Base-by-base conservation (phyloP, 1,140 invertebrate species). In the Cotesia vestalis region DNA sequence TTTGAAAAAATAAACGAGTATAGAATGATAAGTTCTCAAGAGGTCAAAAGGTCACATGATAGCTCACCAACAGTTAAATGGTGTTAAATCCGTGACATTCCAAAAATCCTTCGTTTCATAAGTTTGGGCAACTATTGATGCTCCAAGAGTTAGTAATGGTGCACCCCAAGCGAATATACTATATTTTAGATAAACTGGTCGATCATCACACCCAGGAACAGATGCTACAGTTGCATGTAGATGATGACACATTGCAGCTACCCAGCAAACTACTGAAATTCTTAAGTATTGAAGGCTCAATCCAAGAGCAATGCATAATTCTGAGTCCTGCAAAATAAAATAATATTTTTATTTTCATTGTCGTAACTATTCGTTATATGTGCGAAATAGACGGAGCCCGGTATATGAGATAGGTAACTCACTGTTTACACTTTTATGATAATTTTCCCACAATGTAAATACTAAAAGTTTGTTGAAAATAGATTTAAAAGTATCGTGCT, bases 211-310 rank as follows among this genome's bases (percentile, higher is more conserved):
- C 3, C 80, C 79, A 4, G 84, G 84, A 17, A 87, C 77, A 4
- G 85, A 85, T 2, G 85, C 83, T 0, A 87, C 83, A 4, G 83
- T 86, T 1, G 85, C 84, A 74, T 89, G 87, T 75, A 90, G 84
- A 75, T 91, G 89, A 80, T 90, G 89, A n/a, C 89, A 88, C 86
- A 90, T 90, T 9, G 88, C 86, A 4, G 89, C 84, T 53, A 90
- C 81, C 91, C 91, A 92, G 59, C 88, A 89, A n/a, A 91, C 87
- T 12, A 90, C 88, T 36, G 89, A 89, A 11, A 91, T 82, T 8
- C 90, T 86, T 3, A 91, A 80, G 74, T 91, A 91, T 66, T 91
- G 90, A 40, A 91, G 81, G 12, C 90, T 89, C 72, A 91, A 86
- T 4, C 89, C 88, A 12, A 92, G 81, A 1, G 89, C 88, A 60